These are phyloP conservation scores for Neodiprion fabricii DNA, from an alignment of 1,140 invertebrate species.

Conservation along the genomic window DNA sequence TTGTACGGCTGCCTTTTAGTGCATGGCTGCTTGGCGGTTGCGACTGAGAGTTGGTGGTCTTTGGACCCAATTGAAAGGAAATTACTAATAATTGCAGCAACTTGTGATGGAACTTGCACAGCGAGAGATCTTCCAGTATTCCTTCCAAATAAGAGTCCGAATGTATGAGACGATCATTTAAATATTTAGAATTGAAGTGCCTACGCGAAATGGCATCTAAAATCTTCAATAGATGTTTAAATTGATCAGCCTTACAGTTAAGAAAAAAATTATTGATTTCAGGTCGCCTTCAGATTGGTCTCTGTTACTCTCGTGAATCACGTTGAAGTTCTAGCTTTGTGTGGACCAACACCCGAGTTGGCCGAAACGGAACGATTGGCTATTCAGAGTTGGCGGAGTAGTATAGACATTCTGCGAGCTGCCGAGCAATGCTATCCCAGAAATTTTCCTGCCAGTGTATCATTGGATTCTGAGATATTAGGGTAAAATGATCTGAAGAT, in stretches of 20 bases:
- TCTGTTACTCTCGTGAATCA: constrained; percentile 76
- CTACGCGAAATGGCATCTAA: not conserved
- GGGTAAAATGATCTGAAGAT: constrained; percentile 60
- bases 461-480: constrained; percentile 69
- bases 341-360: constrained; percentile 77
- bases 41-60: constrained; percentile 81
- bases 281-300: constrained; percentile 83
- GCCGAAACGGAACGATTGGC: constrained; percentile 76
- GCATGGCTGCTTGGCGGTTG: constrained; percentile 76
- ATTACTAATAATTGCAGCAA: constrained; percentile 72
- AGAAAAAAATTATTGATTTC: constrained; percentile 35
- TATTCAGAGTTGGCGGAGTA: constrained; percentile 75
- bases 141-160: constrained; percentile 82
- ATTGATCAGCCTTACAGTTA: constrained; percentile 12
- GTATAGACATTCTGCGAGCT: constrained; percentile 70
- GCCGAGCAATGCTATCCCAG: constrained; percentile 68
- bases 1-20: constrained; percentile 81
- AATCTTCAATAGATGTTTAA: constrained; percentile 6
- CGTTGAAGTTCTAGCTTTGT: constrained; percentile 78
- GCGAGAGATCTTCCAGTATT: constrained; percentile 81
- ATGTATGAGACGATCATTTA: constrained; percentile 63
- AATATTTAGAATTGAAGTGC: not conserved
- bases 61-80: constrained; percentile 76
- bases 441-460: constrained; percentile 68
- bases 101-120: constrained; percentile 69